phyloP scores from a whole-genome alignment of 2,113 vertebrate genomes.

The Saimiri boliviensis region DNA sequence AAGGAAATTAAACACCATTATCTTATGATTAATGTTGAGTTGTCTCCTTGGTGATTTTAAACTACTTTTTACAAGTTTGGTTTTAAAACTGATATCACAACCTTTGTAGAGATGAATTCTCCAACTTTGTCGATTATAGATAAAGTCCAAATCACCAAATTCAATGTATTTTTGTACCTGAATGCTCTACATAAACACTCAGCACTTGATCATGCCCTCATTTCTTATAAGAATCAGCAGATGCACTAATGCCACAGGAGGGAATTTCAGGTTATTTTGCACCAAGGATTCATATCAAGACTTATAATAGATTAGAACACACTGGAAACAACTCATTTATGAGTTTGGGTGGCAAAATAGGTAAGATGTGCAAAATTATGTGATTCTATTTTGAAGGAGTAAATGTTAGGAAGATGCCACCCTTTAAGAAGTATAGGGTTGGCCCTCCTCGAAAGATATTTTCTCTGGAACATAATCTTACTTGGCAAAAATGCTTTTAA shows the following conservation, averaged over 20 bases:
- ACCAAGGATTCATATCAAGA: background rate
- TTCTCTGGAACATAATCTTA: background rate
- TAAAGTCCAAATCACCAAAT: conserved; percentile 13
- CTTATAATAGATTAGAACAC: background rate
- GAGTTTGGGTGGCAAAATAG: background rate
- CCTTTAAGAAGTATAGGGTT: background rate
- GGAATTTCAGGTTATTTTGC: background rate
- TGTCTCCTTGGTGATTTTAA: conserved; percentile 27
- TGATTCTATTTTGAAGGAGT: background rate
- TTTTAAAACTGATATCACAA: conserved; percentile 33
- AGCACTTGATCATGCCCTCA: background rate
- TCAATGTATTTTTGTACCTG: background rate
- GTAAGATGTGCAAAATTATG: background rate
- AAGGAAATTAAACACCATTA: conserved; percentile 42
- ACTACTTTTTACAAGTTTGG: conserved; percentile 36
- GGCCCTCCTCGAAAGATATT: background rate
- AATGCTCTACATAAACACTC: background rate
- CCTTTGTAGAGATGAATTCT: background rate
- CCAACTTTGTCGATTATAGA: conserved; percentile 1
- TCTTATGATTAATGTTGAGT: conserved; percentile 60
- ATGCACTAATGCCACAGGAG: background rate
- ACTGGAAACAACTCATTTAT: background rate
- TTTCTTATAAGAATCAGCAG: background rate
- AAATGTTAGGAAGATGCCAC: background rate
- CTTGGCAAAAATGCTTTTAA: background rate